phyloP scores from a whole-genome alignment of 2,113 vertebrate genomes.

The Chloropsis hardwickii region DNA sequence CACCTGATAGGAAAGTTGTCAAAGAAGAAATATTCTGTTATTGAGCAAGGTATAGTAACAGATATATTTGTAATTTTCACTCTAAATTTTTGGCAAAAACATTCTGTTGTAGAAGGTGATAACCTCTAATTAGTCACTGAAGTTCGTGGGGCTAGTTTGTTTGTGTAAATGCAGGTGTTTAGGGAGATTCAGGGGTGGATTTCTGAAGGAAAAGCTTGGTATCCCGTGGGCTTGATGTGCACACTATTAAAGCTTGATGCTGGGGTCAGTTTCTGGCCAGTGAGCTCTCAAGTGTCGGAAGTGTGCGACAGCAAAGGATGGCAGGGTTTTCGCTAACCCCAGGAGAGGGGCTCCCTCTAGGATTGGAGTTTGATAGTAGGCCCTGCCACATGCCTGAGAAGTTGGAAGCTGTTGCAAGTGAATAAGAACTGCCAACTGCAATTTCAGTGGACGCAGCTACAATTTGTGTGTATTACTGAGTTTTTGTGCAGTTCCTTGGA shows the following conservation, averaged over 20 bases:
- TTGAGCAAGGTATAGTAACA: not conserved
- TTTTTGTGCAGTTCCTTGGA: not conserved
- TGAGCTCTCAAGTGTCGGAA: constrained; percentile 88
- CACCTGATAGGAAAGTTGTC: accelerated
- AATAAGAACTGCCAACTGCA: not conserved
- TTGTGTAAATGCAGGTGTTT: not conserved
- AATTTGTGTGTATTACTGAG: not conserved
- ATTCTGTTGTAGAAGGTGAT: not conserved
- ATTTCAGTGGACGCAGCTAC: accelerated
- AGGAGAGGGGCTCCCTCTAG: constrained; percentile 72
- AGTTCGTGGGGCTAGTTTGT: not conserved
- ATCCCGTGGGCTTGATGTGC: not conserved
- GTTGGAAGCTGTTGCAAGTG: not conserved
- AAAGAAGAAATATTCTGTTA: not conserved
- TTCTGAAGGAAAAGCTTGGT: not conserved
- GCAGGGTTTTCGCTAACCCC: constrained; percentile 83
- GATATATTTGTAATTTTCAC: accelerated
- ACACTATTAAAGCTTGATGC: constrained; percentile 89
- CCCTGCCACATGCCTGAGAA: constrained; percentile 79
- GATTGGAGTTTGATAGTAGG: constrained; percentile 86
- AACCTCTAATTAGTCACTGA: not conserved
- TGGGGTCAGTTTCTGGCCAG: constrained; percentile 59
- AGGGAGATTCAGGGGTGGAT: not conserved
- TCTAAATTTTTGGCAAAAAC: not conserved
- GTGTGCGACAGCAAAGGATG: constrained; percentile 83